These are phyloP conservation scores for Coelogynopora nodosa DNA, from an alignment of 2,888 invertebrate genomes.

Conservation along the genomic window DNA sequence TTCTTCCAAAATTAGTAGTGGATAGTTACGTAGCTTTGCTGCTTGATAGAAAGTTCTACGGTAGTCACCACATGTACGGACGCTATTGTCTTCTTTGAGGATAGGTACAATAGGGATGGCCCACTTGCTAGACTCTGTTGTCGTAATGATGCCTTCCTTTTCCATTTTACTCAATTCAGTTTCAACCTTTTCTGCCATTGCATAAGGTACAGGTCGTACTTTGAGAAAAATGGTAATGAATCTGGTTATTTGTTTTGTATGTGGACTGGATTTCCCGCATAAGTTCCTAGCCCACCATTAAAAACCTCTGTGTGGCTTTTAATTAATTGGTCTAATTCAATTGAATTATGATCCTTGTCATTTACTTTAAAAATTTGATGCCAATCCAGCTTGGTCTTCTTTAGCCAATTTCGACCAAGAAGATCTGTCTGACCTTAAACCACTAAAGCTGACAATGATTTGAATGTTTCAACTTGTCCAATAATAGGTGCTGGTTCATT, in stretches of 20 bases:
- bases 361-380: not conserved
- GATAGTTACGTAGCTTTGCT: not conserved
- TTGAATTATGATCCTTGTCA: not conserved
- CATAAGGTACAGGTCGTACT: slow-evolving; percentile 11
- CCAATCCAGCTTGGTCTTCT: slow-evolving; percentile 21
- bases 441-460: not conserved
- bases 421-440: slow-evolving; percentile 1
- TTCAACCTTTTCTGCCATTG: slow-evolving; percentile 16
- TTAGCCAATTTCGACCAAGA: slow-evolving; percentile 22
- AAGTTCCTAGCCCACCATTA: slow-evolving; percentile 10
- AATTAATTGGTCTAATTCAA: not conserved
- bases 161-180: not conserved
- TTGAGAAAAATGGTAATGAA: not conserved
- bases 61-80: slow-evolving; percentile 5
- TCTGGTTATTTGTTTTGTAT: not conserved
- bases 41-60: not conserved
- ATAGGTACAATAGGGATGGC: slow-evolving; percentile 22
- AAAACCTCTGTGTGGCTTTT: not conserved
- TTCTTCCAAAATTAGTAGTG: slow-evolving; percentile 4
- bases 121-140: not conserved
- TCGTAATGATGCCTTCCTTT: slow-evolving; percentile 4
- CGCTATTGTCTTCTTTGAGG: not conserved
- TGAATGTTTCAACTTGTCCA: not conserved
- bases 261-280: slow-evolving; percentile 9
- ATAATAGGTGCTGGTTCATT: not conserved